A percentile compares a stretch with the other conserved stretches of the same genome.
Evolutionary conservation across 2,888 invertebrate genomes (phyloP).

Genomic region (Melanostoma mellinum): DNA sequence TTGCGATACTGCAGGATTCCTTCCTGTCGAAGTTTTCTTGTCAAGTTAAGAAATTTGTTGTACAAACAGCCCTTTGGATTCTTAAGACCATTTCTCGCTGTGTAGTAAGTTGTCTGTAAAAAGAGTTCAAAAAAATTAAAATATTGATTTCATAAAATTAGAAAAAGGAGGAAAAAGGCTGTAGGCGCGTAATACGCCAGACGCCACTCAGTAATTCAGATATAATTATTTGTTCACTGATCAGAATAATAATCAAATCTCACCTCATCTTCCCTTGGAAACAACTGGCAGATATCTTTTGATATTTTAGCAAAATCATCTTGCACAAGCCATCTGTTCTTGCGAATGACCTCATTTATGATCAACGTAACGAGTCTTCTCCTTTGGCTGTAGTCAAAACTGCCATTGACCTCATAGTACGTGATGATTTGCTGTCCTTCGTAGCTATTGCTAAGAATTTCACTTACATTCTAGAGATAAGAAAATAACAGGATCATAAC

Average conservation of each 20-base stretch:
- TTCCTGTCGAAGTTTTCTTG: constrained; percentile 60
- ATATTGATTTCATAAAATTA: too few species aligned
- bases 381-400: constrained; percentile 62
- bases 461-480: constrained; percentile 40
- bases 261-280: constrained; percentile 63
- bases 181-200: too few species aligned
- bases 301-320: constrained; percentile 63
- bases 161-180: too few species aligned
- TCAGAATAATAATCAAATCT: neutral
- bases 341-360: constrained; percentile 60
- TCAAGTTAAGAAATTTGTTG: constrained; percentile 61
- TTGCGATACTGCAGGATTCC: constrained; percentile 62
- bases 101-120: constrained; percentile 50
- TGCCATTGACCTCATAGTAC: constrained; percentile 60
- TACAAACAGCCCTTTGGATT: constrained; percentile 64
- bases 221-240: too few species aligned
- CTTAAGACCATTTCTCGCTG: constrained; percentile 51
- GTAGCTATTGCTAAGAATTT: constrained; percentile 45
- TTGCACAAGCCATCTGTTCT: constrained; percentile 60
- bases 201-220: too few species aligned
- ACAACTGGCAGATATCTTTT: constrained; percentile 44
- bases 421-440: constrained; percentile 63
- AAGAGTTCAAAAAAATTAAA: neutral
- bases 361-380: constrained; percentile 54
- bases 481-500: neutral